These are phyloP conservation scores for Rhyacophila evoluta DNA, from an alignment of 2,888 invertebrate species.

Conservation along the genomic window DNA sequence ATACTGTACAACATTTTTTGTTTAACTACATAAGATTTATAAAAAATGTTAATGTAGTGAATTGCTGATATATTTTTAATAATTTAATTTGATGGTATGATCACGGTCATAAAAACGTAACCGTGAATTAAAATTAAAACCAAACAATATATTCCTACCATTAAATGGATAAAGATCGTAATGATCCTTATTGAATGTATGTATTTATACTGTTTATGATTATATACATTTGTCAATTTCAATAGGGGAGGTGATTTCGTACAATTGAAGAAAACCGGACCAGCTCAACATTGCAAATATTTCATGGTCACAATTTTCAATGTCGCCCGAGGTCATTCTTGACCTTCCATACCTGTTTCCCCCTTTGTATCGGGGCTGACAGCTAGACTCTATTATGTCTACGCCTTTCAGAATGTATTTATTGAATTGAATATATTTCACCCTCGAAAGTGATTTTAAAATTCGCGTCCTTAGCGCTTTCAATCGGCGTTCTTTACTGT, in stretches of 20 bases:
- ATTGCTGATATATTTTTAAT: too few species aligned
- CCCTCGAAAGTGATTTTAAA: background rate
- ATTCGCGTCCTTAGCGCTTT: constrained; percentile 29
- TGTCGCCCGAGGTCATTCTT: constrained; percentile 35
- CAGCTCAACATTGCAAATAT: constrained; percentile 27
- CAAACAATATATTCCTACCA: too few species aligned
- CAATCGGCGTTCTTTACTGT: constrained; percentile 28
- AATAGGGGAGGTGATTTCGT: background rate
- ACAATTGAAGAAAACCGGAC: background rate
- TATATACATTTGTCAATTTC: too few species aligned
- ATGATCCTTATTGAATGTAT: too few species aligned
- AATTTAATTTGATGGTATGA: too few species aligned
- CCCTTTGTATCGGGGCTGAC: background rate
- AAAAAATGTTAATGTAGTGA: too few species aligned
- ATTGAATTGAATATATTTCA: background rate
- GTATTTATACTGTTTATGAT: too few species aligned
- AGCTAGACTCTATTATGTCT: background rate
- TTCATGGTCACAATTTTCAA: constrained; percentile 34
- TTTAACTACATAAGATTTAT: too few species aligned
- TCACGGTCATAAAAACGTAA: too few species aligned
- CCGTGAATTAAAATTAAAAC: too few species aligned
- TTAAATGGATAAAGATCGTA: too few species aligned
- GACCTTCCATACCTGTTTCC: constrained; percentile 29
- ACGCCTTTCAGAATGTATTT: constrained; percentile 23
- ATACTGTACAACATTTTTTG: too few species aligned